Base-by-base conservation (phyloP, 2,888 invertebrate genomes). In the Philereme vetulata region DNA sequence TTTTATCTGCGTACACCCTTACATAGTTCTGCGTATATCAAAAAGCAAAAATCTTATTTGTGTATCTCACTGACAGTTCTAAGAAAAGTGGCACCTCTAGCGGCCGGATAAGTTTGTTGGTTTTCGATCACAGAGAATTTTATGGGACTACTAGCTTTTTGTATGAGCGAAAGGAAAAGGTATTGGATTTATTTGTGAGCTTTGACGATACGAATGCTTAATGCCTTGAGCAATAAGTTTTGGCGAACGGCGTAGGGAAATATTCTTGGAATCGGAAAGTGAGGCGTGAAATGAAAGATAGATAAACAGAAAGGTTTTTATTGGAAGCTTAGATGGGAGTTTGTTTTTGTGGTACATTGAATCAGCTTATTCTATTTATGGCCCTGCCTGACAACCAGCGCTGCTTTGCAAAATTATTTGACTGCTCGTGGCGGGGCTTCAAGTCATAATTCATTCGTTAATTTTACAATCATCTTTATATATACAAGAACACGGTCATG, bases 121-220 rank as follows among this genome's bases (percentile, higher is more conserved):
- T 58, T 60, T 51, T 52, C 51, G 53, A 43, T 57, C 48, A 48
- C 51, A 60, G 50, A 42, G 40, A 56, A 57, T 51, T 64, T 65
- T 59, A 52, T 57, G 57, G 55, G 50, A 62, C 67, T 62, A 48
- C 59, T 62, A 46, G 63, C 55, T 65, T 63, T 57, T 59, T 59
- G 51, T 61, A 65, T 60, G 60, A 65, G 43, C 51, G 62, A 60
- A 61, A 56, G 60, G 60, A 45, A 64, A 64, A 66, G 62, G 59
- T 65, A 65, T 59, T 60, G 61, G 62, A 67, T 65, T 67, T 67
- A 67, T 67, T 59, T 61, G 55, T 48, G 61, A 55, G 51, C 52
- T 61, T 60, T 56, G 56, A 52, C 59, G 65, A 57, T 55, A 57
- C 65, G 67, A 67, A 67, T 67, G 60, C 62, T 46, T 65, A 65